A percentile compares a stretch with the other conserved stretches of the same genome.
These are phyloP conservation scores for Verasper variegatus DNA, from an alignment of 2,113 vertebrate species.

Conservation along the genomic window DNA sequence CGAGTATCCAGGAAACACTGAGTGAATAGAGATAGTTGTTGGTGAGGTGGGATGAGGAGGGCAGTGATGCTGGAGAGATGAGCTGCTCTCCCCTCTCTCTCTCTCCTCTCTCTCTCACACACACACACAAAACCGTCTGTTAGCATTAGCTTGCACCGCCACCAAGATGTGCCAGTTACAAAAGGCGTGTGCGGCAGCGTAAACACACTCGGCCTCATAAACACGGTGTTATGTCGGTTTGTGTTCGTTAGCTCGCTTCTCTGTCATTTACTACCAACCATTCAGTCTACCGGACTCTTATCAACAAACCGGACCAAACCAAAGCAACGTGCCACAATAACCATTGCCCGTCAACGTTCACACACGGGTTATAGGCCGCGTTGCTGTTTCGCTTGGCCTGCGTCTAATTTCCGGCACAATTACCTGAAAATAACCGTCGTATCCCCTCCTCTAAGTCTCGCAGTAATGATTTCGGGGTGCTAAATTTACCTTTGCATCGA, in stretches of 20 bases:
- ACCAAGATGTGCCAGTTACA: slow-evolving; percentile 70
- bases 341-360: slow-evolving; percentile 80
- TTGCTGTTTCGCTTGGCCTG: slow-evolving; percentile 75
- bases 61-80: slow-evolving; percentile 59
- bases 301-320: slow-evolving; percentile 87
- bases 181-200: slow-evolving; percentile 33
- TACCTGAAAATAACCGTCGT: slow-evolving; percentile 67
- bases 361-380: slow-evolving; percentile 83
- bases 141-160: slow-evolving; percentile 78
- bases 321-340: slow-evolving; percentile 88
- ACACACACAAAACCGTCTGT: slow-evolving; percentile 64
- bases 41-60: slow-evolving; percentile 37
- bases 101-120: no score
- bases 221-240: slow-evolving; percentile 11
- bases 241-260: slow-evolving; percentile 24
- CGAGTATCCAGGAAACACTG: not conserved
- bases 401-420: slow-evolving; percentile 70
- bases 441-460: slow-evolving; percentile 63
- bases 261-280: slow-evolving; percentile 64
- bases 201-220: not conserved
- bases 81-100: slow-evolving; percentile 64
- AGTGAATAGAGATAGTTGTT: slow-evolving; percentile 28
- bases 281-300: slow-evolving; percentile 71
- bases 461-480: slow-evolving; percentile 77
- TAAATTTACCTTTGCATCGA: slow-evolving; percentile 87